These are phyloP conservation scores for Cryptotermes secundus DNA, from an alignment of 1,140 invertebrate species.

Conservation along the genomic window DNA sequence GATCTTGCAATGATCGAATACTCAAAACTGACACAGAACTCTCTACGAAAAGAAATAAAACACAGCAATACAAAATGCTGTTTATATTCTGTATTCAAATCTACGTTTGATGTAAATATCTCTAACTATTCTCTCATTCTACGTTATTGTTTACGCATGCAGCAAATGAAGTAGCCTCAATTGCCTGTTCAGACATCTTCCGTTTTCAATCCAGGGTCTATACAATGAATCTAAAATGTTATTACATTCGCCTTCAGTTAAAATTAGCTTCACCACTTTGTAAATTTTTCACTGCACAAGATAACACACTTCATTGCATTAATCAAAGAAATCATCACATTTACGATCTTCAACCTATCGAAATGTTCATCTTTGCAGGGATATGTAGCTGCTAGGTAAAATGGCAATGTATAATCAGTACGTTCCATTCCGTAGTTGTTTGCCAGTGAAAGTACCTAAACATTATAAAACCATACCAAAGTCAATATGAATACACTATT, in stretches of 20 bases:
- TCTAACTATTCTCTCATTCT: not conserved
- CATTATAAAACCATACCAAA: not conserved
- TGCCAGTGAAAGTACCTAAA: not conserved
- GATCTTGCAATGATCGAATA: not conserved
- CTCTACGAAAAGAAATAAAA: not conserved
- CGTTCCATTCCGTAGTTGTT: not conserved
- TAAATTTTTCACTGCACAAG: not conserved
- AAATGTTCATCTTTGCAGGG: not conserved
- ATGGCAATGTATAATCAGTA: not conserved
- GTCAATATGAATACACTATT: not conserved
- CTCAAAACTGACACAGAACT: not conserved
- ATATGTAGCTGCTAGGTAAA: not conserved
- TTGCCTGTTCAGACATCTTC: slow-evolving; percentile 11
- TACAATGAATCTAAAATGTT: not conserved
- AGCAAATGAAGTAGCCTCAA: not conserved
- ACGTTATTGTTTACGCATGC: not conserved
- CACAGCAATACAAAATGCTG: not conserved
- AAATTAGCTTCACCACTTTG: not conserved
- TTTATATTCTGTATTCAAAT: not conserved
- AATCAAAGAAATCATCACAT: not conserved
- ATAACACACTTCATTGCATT: not conserved
- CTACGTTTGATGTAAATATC: not conserved
- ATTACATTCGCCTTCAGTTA: not conserved
- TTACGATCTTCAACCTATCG: not conserved
- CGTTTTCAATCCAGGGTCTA: slow-evolving; percentile 6